Conservation (phyloP, 1,140 invertebrate genomes). For the Reticulitermes speratus region DNA sequence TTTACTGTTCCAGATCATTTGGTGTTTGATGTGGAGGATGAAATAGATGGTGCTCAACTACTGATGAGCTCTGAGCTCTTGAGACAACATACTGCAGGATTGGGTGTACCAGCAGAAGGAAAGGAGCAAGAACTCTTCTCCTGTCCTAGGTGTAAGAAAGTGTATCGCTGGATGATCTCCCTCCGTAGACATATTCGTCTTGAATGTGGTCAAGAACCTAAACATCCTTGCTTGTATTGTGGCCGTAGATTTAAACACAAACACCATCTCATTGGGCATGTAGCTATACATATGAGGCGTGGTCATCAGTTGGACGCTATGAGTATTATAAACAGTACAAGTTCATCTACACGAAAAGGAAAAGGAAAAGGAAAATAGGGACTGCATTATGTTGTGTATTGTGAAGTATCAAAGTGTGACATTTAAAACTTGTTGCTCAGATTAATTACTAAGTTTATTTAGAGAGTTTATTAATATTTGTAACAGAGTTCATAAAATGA, state of each 20-base stretch:
- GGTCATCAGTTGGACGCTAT: not conserved
- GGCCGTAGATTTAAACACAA: conserved; percentile 35
- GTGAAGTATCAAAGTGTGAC: not conserved
- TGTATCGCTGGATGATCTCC: conserved; percentile 54
- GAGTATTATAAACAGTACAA: not conserved
- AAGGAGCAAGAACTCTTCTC: not conserved
- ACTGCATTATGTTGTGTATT: not conserved
- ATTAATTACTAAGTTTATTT: no score
- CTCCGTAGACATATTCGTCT: conserved; percentile 47
- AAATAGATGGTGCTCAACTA: not conserved
- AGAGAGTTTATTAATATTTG: no score
- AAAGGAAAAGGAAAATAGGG: not conserved
- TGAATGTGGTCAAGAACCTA: conserved; percentile 49
- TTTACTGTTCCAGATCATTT: not conserved
- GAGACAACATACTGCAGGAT: not conserved
- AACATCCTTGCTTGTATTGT: conserved; percentile 47
- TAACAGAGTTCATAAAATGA: no score
- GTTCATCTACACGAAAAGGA: not conserved
- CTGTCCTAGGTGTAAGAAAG: conserved; percentile 46
- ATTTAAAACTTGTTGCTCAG: not conserved
- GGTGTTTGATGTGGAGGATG: not conserved
- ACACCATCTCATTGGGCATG: conserved; percentile 21
- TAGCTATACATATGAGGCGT: not conserved
- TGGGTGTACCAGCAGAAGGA: not conserved
- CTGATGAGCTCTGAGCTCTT: not conserved